phyloP scores from a whole-genome alignment of 2,888 invertebrate genomes.

The Ecdyonurus torrentis region DNA sequence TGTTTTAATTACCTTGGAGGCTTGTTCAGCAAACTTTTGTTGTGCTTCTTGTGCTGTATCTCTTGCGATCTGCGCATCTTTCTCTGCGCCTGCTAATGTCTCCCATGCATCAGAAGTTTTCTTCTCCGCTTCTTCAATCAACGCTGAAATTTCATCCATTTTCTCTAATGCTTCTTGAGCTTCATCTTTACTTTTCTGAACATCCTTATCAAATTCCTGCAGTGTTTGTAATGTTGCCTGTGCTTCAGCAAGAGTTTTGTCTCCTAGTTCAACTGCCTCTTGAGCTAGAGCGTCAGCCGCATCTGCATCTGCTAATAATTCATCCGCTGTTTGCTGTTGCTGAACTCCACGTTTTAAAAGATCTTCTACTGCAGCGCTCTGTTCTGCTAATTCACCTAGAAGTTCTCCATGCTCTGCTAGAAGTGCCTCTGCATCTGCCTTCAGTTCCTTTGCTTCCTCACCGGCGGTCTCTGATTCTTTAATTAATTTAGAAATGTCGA shows the following conservation, averaged over 20 bases:
- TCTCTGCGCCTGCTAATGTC: slow-evolving; percentile 57
- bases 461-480: slow-evolving; percentile 49
- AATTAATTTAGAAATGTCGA: slow-evolving; percentile 52
- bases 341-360: slow-evolving; percentile 35
- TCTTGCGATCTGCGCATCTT: slow-evolving; percentile 55
- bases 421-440: slow-evolving; percentile 45
- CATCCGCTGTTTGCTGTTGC: slow-evolving; percentile 64
- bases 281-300: slow-evolving; percentile 57
- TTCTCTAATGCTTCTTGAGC: slow-evolving; percentile 61
- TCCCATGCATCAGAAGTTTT: slow-evolving; percentile 53
- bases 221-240: slow-evolving; percentile 61
- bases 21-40: slow-evolving; percentile 56
- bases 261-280: slow-evolving; percentile 70
- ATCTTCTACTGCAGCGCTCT: slow-evolving; percentile 30
- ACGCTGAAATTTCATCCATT: slow-evolving; percentile 54
- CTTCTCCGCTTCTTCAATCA: slow-evolving; percentile 50
- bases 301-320: slow-evolving; percentile 62
- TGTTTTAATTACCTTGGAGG: slow-evolving; percentile 39
- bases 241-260: slow-evolving; percentile 62
- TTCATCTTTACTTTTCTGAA: slow-evolving; percentile 63
- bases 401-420: slow-evolving; percentile 36
- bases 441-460: slow-evolving; percentile 41
- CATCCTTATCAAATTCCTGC: slow-evolving; percentile 75
- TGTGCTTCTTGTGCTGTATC: slow-evolving; percentile 62
- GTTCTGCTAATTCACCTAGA: slow-evolving; percentile 36